Percentiles rank a stretch among this genome's conserved stretches.
Conservation (phyloP, 2,797 vertebrate genomes). For the Coluber constrictor region DNA sequence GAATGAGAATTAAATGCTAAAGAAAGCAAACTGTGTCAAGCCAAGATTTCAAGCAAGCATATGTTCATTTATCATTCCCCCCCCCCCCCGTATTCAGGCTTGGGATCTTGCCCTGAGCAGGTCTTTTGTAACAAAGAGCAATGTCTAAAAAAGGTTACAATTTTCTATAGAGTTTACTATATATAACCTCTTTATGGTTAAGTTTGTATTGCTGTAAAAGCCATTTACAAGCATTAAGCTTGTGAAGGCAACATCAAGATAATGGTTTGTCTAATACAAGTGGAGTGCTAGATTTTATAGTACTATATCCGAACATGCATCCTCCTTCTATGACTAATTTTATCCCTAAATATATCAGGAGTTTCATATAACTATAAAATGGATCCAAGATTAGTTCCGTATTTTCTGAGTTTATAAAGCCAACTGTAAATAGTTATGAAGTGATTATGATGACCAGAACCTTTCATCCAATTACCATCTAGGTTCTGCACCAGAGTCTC, state of each 20-base stretch:
- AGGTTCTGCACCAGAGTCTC: background rate
- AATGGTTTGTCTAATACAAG: slow-evolving; percentile 4
- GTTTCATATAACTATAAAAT: background rate
- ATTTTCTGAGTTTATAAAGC: background rate
- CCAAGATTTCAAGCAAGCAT: slow-evolving; percentile 60
- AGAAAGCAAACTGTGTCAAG: slow-evolving; percentile 64
- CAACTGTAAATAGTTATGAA: background rate
- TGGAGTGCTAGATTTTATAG: background rate
- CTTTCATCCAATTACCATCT: background rate
- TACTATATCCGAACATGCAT: background rate
- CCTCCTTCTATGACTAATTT: background rate
- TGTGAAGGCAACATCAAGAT: slow-evolving; percentile 17
- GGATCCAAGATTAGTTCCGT: background rate
- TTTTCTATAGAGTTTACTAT: slow-evolving; percentile 57
- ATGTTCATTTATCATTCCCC: slow-evolving; percentile 61
- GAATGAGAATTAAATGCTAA: slow-evolving; percentile 63
- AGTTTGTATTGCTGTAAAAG: slow-evolving; percentile 32
- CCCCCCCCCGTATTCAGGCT: slow-evolving; percentile 26
- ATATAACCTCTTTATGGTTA: background rate
- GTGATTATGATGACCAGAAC: background rate
- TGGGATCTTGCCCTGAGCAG: slow-evolving; percentile 47
- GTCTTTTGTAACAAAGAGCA: slow-evolving; percentile 56
- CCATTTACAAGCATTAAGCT: slow-evolving; percentile 34
- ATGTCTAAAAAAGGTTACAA: slow-evolving; percentile 55
- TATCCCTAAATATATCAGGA: background rate